Percentiles rank a stretch among this genome's conserved stretches.
Conservation (phyloP, 2,888 invertebrate species). For the Diarsia dahlii region DNA sequence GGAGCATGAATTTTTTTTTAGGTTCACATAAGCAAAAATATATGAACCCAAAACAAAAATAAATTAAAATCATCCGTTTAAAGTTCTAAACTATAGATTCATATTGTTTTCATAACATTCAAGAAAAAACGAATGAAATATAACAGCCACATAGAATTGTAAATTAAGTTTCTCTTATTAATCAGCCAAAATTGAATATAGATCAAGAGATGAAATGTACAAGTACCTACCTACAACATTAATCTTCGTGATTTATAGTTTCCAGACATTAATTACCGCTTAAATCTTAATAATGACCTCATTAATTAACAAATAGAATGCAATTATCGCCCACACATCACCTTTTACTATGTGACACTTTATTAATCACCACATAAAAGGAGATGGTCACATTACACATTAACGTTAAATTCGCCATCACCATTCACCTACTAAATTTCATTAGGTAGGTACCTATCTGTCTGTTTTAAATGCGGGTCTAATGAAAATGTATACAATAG, state of each 20-base stretch:
- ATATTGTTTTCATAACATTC: too few species aligned
- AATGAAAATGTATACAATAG: slow-evolving; percentile 80
- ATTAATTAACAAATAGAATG: slow-evolving; percentile 28
- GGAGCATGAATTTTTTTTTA: neutral
- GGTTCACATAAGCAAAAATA: neutral
- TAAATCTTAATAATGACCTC: slow-evolving; percentile 31
- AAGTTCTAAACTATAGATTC: too few species aligned
- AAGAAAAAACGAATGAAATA: neutral
- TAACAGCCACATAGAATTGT: neutral
- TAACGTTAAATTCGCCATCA: slow-evolving; percentile 37
- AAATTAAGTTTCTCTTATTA: neutral
- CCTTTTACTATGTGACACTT: slow-evolving; percentile 6
- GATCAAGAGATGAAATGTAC: neutral
- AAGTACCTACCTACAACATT: neutral
- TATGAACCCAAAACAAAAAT: too few species aligned
- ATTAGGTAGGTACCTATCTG: too few species aligned
- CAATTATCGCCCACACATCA: slow-evolving; percentile 26
- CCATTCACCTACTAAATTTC: slow-evolving; percentile 48
- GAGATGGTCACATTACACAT: slow-evolving; percentile 5
- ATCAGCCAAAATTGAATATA: neutral
- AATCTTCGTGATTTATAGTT: slow-evolving; percentile 20
- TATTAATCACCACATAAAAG: slow-evolving; percentile 32
- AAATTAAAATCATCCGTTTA: too few species aligned
- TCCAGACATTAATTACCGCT: slow-evolving; percentile 31
- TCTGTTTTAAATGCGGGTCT: slow-evolving; percentile 68